Base-by-base conservation (phyloP, 2,888 invertebrate species). In the Meganola albula region DNA sequence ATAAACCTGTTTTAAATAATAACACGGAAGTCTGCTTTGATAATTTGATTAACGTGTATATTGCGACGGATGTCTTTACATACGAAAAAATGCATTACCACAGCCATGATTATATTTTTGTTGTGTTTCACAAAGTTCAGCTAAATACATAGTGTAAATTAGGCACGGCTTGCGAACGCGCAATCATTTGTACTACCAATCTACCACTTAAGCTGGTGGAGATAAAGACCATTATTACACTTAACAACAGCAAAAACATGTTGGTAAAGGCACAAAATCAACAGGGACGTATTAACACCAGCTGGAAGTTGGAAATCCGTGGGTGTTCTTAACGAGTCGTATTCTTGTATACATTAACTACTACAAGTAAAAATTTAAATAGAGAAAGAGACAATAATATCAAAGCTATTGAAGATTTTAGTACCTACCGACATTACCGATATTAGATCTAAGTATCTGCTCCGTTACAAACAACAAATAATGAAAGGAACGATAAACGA, bases 61-160 rank as follows among this genome's bases (percentile, higher is more conserved):
- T 51, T 47, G 50, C 55, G 51, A 58, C 59, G 54, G 45, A 63
- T 60, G 62, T 74, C 70, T 76, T 78, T 76, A 77, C 72, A 67
- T 63, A 78, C 66, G 64, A 70, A 78, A 77, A 76, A 74, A 75
- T 73, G 74, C 82, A 82, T 82, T 79, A 79, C 74, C 77, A 70
- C 60, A 57, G 67, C 54, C 74, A 80, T 80, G 71, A 79, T 80
- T 79, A 77, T 69, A 63, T 72, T 72, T 74, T 56, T 64, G 74
- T 78, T 69, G 73, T 71, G 74, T 78, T 84, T 84, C 83, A 78
- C 83, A 59, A 79, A 78, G 67, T 72, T 76, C 72, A 77, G 83
- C 78, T 84, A 82, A 82, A 78, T 62, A 75, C 70, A 63, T 68
- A 63, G 82, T 83, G 82, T 80, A 73, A 83, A 83, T 83, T 83